Percentiles rank a stretch among this genome's conserved stretches.
phyloP scores from a whole-genome alignment of 2,113 vertebrate species.

The Gorsachius goisagi region DNA sequence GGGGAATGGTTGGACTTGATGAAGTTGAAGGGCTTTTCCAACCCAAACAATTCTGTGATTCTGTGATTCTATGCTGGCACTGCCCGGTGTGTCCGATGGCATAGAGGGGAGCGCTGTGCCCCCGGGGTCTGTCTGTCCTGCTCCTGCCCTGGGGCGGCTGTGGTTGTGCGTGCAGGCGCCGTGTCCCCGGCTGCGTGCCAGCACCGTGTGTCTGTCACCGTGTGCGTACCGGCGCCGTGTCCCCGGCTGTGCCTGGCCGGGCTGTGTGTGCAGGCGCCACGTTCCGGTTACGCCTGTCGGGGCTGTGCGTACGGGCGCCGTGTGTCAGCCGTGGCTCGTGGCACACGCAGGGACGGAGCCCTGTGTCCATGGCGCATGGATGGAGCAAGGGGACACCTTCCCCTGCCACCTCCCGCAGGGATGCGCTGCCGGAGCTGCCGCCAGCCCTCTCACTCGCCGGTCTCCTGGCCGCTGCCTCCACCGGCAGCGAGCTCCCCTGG shows the following conservation, averaged over 20 bases:
- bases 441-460: neutral
- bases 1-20: no score
- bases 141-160: neutral
- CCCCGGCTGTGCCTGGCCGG: neutral
- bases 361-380: no score
- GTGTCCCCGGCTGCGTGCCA: neutral
- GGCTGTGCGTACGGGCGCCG: accelerated
- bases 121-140: no score
- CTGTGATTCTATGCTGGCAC: no score
- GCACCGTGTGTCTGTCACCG: neutral
- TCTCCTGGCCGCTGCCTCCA: neutral
- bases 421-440: neutral
- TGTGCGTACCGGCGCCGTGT: neutral
- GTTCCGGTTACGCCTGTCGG: no score
- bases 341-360: accelerated
- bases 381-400: neutral
- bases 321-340: neutral
- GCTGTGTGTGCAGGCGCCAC: neutral
- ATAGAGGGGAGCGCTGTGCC: no score
- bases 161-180: neutral
- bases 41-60: no score
- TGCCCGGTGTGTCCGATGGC: no score
- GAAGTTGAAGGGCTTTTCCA: no score
- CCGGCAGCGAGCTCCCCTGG: accelerated
- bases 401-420: neutral